phyloP scores from a whole-genome alignment of 2,113 vertebrate species.

The Clarias magur region DNA sequence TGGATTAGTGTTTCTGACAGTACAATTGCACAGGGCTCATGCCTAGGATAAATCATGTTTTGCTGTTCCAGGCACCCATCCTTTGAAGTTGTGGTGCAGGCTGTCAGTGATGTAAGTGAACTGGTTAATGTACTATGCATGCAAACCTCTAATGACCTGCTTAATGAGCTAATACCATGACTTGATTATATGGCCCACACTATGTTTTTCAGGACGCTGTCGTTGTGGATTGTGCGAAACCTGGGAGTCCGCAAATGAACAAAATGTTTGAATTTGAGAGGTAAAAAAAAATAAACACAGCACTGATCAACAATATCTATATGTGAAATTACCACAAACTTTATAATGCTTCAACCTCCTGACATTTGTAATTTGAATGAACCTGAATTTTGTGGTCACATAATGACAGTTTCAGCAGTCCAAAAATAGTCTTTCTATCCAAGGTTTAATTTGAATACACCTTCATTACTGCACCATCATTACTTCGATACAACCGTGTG shows the following conservation, averaged over 20 bases:
- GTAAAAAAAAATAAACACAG: constrained; percentile 47
- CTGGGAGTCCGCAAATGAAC: constrained; percentile 56
- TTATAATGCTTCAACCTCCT: not conserved
- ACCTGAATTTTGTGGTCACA: not conserved
- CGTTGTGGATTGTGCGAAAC: constrained; percentile 65
- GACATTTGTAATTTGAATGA: not conserved
- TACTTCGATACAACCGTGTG: not conserved
- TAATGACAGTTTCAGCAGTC: not conserved
- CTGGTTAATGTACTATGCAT: constrained; percentile 4
- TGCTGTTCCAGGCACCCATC: constrained; percentile 54
- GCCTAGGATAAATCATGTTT: constrained; percentile 11
- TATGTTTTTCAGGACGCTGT: constrained; percentile 66
- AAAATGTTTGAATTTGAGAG: constrained; percentile 76
- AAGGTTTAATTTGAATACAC: not conserved
- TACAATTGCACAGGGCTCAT: not conserved
- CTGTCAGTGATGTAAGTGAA: constrained; percentile 68
- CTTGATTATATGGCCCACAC: not conserved
- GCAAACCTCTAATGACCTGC: not conserved
- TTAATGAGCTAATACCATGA: not conserved
- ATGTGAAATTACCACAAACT: not conserved
- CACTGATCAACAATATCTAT: not conserved
- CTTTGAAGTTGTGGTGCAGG: constrained; percentile 67
- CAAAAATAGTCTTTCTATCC: not conserved
- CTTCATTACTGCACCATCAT: not conserved
- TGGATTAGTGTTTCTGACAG: not conserved